Percentiles rank a stretch among this genome's conserved stretches.
phyloP scores from a whole-genome alignment of 2,113 vertebrate genomes.

The Labrus mixtus region DNA sequence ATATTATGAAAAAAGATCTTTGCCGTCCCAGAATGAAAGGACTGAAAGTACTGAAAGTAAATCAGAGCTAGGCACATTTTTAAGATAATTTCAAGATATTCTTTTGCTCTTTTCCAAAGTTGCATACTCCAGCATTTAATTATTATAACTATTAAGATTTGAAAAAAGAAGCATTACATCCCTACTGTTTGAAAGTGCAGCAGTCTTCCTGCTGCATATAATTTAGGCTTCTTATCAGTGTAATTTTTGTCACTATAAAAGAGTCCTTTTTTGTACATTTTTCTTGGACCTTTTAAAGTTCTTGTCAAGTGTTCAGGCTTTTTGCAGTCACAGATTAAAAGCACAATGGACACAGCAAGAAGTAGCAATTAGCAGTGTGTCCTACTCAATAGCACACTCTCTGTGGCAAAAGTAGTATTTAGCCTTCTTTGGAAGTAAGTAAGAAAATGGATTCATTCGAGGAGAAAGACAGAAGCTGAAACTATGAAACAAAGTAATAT shows the following conservation, averaged over 20 bases:
- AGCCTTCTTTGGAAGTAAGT: not conserved
- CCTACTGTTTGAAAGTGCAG: not conserved
- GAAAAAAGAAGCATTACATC: not conserved
- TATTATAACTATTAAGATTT: not conserved
- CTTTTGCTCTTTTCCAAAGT: no score
- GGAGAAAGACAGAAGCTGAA: not conserved
- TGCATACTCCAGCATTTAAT: no score
- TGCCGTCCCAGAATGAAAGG: no score
- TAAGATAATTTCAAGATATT: no score
- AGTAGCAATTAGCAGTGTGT: not conserved
- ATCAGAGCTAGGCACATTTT: no score
- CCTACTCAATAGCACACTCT: not conserved
- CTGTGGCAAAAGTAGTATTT: not conserved
- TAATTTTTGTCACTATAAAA: not conserved
- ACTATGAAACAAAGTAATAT: not conserved
- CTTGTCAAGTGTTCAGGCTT: not conserved
- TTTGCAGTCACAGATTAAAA: not conserved
- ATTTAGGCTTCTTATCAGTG: not conserved
- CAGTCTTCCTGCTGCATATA: not conserved
- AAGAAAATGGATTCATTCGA: not conserved
- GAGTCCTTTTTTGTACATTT: not conserved
- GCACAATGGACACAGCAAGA: not conserved
- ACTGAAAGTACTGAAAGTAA: no score
- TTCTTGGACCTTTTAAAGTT: not conserved
- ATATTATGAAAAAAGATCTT: no score